Evolutionary conservation across 2,888 invertebrate species (phyloP).

Genomic region (Mechanitis mazaeus): DNA sequence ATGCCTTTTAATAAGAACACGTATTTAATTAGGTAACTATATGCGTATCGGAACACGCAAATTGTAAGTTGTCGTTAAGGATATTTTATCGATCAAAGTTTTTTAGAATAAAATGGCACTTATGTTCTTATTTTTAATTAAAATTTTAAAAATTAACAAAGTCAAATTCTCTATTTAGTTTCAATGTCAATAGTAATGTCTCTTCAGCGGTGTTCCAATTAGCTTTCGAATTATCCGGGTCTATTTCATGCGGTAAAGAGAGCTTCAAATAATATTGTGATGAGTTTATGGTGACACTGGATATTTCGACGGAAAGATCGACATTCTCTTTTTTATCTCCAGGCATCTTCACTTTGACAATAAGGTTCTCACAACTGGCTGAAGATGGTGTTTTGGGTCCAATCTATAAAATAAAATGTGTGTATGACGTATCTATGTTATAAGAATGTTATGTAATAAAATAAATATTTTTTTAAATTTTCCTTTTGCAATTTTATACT

Average conservation of each 20-base stretch:
- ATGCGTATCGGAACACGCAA: background rate
- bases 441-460: background rate
- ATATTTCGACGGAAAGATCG: slow-evolving; percentile 80
- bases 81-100: too few relatives aligned
- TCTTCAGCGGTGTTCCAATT: slow-evolving; percentile 83
- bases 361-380: slow-evolving; percentile 91
- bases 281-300: slow-evolving; percentile 79
- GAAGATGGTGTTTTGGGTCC: slow-evolving; percentile 86
- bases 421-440: background rate
- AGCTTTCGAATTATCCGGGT: slow-evolving; percentile 88
- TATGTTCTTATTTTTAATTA: background rate
- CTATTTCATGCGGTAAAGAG: slow-evolving; percentile 87
- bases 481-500: too few relatives aligned
- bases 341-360: slow-evolving; percentile 85
- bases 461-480: background rate
- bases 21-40: background rate
- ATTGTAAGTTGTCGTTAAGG: background rate
- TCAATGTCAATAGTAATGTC: slow-evolving; percentile 82
- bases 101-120: too few relatives aligned
- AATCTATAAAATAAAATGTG: slow-evolving; percentile 73
- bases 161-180: slow-evolving; percentile 88
- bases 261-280: slow-evolving; percentile 82
- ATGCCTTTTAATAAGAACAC: background rate
- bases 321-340: slow-evolving; percentile 85
- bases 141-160: slow-evolving; percentile 84